phyloP scores from a whole-genome alignment of 2,888 invertebrate species.

The Phaedon cochleariae region DNA sequence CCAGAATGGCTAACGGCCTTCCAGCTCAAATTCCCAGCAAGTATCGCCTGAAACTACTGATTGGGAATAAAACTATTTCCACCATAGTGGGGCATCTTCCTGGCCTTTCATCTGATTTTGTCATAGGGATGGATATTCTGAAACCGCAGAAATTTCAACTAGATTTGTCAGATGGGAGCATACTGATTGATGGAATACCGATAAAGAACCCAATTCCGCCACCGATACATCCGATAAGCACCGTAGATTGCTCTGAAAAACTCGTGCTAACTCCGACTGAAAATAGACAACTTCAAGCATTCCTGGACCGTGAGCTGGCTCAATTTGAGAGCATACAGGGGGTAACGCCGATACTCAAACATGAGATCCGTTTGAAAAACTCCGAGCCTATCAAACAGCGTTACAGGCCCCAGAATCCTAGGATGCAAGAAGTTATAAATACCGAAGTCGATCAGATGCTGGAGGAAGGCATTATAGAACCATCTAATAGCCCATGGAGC shows the following conservation, averaged over 20 bases:
- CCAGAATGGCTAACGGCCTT: neutral
- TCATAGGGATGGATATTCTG: neutral
- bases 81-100: neutral
- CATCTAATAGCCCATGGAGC: conserved; percentile 36
- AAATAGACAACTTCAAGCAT: neutral
- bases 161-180: neutral
- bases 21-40: neutral
- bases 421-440: conserved; percentile 26
- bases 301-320: neutral
- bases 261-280: neutral
- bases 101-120: neutral
- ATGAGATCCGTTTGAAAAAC: conserved; percentile 12
- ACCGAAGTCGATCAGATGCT: conserved; percentile 31
- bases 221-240: neutral
- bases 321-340: conserved; percentile 7
- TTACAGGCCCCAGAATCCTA: conserved; percentile 21
- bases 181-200: neutral
- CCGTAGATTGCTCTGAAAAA: neutral
- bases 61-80: neutral
- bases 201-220: neutral
- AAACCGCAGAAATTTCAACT: neutral
- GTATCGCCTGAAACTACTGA: neutral
- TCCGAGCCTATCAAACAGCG: conserved; percentile 25
- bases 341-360: conserved; percentile 17
- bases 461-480: conserved; percentile 25